Percentiles rank a stretch among this genome's conserved stretches.
Evolutionary conservation across 1,140 invertebrate genomes (phyloP).

Genomic region (Tetragonula clypearis): DNA sequence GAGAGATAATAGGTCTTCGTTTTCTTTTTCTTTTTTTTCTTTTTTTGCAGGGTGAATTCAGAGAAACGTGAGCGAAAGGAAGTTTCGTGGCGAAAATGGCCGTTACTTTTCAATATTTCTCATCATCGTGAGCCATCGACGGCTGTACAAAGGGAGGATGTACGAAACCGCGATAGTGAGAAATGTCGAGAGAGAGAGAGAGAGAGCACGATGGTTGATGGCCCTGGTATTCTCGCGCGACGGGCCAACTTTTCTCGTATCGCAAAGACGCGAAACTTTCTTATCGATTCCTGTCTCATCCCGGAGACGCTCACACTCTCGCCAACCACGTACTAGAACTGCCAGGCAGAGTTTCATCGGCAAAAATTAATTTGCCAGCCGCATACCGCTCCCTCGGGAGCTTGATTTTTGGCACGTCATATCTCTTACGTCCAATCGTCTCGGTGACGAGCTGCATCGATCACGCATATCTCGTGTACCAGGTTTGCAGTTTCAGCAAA

Average conservation of each 20-base stretch:
- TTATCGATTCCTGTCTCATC: slow-evolving; percentile 1
- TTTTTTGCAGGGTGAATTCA: neutral
- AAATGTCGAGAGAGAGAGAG: neutral
- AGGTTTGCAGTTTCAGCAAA: neutral
- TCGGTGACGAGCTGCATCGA: neutral
- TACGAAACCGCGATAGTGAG: slow-evolving; percentile 40
- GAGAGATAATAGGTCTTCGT: neutral
- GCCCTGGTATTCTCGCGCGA: slow-evolving; percentile 11
- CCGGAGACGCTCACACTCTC: too few species aligned
- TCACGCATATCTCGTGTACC: neutral
- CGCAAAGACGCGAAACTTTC: neutral
- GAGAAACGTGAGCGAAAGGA: neutral
- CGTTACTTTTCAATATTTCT: slow-evolving; percentile 57
- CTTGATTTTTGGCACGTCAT: neutral
- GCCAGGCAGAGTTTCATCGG: neutral
- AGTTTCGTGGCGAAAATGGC: neutral
- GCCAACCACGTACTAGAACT: neutral
- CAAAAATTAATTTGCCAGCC: neutral
- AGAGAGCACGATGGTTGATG: slow-evolving; percentile 23
- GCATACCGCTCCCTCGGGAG: neutral
- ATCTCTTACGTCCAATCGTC: neutral
- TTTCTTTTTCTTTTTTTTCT: neutral
- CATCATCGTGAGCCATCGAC: slow-evolving; percentile 1
- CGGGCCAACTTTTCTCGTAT: slow-evolving; percentile 33
- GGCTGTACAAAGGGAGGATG: slow-evolving; percentile 1